Base-by-base conservation (phyloP, 2,888 invertebrate species). In the Xestoiulus laeticollis region DNA sequence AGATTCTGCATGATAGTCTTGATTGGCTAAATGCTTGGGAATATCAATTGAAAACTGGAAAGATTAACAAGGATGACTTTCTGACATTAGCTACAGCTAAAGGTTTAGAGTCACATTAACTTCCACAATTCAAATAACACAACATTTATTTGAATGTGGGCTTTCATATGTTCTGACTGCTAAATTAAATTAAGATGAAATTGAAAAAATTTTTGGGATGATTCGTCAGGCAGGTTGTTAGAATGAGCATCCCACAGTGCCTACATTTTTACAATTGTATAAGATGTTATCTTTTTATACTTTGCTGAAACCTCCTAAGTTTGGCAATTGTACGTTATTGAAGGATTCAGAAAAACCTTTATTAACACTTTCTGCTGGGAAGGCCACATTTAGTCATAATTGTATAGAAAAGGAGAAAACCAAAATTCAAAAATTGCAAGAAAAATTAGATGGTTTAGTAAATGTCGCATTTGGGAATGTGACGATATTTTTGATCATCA, bases 121-220 rank as follows among this genome's bases (percentile, higher is more conserved):
- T 2, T 22, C 85, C 6, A 26, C 19, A 32, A 32, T n/a, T n/a
- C n/a, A n/a, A n/a, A n/a, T n/a, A n/a, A n/a, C n/a, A n/a, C n/a
- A n/a, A n/a, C n/a, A n/a, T n/a, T n/a, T n/a, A n/a, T n/a, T n/a
- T n/a, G n/a, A n/a, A n/a, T 85, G 85, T 85, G 85, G 4, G 32
- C n/a, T 85, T 85, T 32, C 26, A n/a, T 85, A 30, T 32, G 85
- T 85, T 22, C 32, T 85, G 22, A 26, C 32, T 4, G 85, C 30
- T n/a, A 85, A 85, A 85, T 85, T 85, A n/a, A 86, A 86, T 44
- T 43, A 33, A 44, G 44, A 86, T 44, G 86, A 19, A 44, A n/a
- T 33, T 6, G 86, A 86, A 12, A 86, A n/a, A 43, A 59, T 86
- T 59, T 86, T 86, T 86, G 86, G 86, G n/a, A 86, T 86, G 86